These are phyloP conservation scores for Microtus richardsoni DNA, from an alignment of 2,113 vertebrate species.

Conservation along the genomic window DNA sequence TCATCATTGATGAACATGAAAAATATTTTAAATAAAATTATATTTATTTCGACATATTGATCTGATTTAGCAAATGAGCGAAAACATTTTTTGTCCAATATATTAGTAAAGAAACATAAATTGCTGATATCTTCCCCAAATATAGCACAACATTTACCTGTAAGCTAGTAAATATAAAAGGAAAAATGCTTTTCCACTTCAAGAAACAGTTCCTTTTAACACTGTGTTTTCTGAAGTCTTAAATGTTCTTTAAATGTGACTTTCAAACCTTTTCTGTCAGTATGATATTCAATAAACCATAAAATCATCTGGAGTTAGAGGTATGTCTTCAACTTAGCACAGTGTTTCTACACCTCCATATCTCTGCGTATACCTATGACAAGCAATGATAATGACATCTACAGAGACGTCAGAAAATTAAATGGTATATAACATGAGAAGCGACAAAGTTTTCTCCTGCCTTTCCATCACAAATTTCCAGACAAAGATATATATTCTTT, in stretches of 20 bases:
- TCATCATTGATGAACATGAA: background rate
- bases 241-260: background rate
- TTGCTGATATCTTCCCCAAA: slow-evolving; percentile 10
- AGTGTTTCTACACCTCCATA: background rate
- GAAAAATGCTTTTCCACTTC: background rate
- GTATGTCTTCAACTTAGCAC: background rate
- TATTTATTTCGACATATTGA: background rate
- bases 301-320: background rate
- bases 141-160: background rate
- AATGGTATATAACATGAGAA: background rate
- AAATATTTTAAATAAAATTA: slow-evolving; percentile 45
- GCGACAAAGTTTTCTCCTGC: background rate
- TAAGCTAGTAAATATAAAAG: slow-evolving; percentile 29
- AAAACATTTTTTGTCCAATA: background rate
- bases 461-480: slow-evolving; percentile 40
- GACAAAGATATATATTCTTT: background rate
- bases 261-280: background rate
- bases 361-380: background rate
- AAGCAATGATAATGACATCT: background rate
- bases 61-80: background rate
- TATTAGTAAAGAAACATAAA: slow-evolving; percentile 5
- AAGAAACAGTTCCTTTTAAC: background rate
- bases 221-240: background rate
- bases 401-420: background rate
- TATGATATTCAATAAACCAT: background rate